Evolutionary conservation across 37 sponge, comb jelly and placozoan genomes (phyloP).

Genomic region (Diacarnus erythraeanus): DNA sequence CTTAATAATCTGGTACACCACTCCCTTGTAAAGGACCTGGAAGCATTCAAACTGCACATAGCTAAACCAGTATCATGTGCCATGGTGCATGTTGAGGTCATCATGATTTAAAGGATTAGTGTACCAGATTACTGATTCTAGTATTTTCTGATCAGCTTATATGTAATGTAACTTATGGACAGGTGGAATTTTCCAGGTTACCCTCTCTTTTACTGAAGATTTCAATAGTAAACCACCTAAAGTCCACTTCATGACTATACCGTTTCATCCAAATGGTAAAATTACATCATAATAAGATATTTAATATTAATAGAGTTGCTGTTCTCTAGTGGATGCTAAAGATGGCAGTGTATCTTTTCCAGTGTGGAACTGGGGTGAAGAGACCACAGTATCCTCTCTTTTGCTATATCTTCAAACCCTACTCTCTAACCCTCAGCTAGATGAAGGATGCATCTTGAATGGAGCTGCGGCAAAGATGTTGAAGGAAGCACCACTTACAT

Average conservation of each 20-base stretch:
- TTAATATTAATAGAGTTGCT: neutral
- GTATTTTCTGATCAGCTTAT: neutral
- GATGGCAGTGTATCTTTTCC: neutral
- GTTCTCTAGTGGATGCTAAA: neutral
- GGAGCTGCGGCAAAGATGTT: conserved; percentile 55
- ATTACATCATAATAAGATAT: neutral
- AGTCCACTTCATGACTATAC: conserved; percentile 81
- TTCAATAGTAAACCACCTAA: conserved; percentile 76
- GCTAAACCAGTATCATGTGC: too few species aligned
- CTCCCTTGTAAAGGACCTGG: too few species aligned
- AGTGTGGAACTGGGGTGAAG: neutral
- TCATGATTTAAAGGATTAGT: too few species aligned
- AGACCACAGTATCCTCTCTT: neutral
- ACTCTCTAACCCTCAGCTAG: conserved; percentile 70
- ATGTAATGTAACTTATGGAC: neutral
- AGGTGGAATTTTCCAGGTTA: conserved; percentile 71
- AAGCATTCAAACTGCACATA: too few species aligned
- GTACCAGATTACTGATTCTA: neutral
- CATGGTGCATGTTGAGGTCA: too few species aligned
- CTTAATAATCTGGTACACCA: too few species aligned
- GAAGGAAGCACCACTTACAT: conserved; percentile 65
- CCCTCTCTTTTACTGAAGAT: conserved; percentile 46
- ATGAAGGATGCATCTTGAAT: conserved; percentile 50
- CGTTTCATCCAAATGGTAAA: conserved; percentile 89
- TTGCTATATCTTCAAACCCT: conserved; percentile 27